phyloP scores from a whole-genome alignment of 30 jellyfish, hydroid and myxozoan genomes.

The Hydractinia symbiolongicarpus region DNA sequence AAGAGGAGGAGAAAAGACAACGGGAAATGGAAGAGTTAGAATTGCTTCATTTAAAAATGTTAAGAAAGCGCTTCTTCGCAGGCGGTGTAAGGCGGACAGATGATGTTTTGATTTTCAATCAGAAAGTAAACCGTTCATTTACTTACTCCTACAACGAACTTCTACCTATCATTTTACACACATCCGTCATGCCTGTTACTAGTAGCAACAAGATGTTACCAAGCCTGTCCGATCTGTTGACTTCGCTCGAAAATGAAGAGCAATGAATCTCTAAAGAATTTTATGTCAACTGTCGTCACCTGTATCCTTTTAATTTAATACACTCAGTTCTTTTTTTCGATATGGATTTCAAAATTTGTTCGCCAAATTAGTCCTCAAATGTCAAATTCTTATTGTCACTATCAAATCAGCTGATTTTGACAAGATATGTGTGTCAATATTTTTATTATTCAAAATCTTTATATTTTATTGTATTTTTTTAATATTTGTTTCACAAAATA shows the following conservation, averaged over 20 bases:
- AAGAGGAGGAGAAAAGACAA: constrained; percentile 62
- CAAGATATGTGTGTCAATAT: no score
- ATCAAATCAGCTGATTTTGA: no score
- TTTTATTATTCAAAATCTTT: no score
- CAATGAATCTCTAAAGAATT: no score
- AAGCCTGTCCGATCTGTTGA: constrained; percentile 29
- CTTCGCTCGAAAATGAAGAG: not conserved
- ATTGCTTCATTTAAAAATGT: constrained; percentile 45
- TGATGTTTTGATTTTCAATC: constrained; percentile 48
- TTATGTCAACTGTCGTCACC: no score
- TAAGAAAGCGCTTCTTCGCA: constrained; percentile 54
- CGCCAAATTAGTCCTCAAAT: no score
- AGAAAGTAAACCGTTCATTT: constrained; percentile 60
- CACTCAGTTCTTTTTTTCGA: no score
- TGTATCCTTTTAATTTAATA: no score
- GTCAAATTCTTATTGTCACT: no score
- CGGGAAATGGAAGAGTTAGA: constrained; percentile 46
- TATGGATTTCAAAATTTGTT: no score
- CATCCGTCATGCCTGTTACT: constrained; percentile 44
- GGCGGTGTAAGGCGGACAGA: constrained; percentile 54
- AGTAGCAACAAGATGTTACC: constrained; percentile 30
- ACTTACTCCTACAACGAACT: constrained; percentile 65
- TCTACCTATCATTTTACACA: constrained; percentile 57
- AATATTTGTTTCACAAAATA: no score
- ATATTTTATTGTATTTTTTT: no score